Percentiles rank a stretch among this genome's conserved stretches.
Evolutionary conservation across 1,140 invertebrate species (phyloP).

Genomic region (Diplogasteroides magnus): DNA sequence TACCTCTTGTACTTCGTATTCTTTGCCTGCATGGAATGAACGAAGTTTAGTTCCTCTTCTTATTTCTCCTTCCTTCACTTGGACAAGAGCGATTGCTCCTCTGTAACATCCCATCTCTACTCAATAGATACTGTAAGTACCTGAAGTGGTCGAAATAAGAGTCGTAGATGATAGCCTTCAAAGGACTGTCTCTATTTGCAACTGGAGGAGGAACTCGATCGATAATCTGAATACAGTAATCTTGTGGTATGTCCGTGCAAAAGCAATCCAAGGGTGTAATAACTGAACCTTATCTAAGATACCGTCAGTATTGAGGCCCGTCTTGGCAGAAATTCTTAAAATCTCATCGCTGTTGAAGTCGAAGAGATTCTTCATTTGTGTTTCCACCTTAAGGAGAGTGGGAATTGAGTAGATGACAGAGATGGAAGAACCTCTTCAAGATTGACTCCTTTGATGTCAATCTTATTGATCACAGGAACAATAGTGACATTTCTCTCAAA

Average conservation of each 20-base stretch:
- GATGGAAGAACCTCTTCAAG: constrained; percentile 31
- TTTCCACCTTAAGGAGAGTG: constrained; percentile 57
- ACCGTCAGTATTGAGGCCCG: constrained; percentile 56
- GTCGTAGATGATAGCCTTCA: constrained; percentile 82
- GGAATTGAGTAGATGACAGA: neutral
- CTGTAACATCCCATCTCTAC: constrained; percentile 35
- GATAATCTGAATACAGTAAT: constrained; percentile 56
- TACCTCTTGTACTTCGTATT: constrained; percentile 70
- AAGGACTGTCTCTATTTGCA: constrained; percentile 61
- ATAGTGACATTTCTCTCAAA: constrained; percentile 74
- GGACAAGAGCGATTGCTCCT: constrained; percentile 74
- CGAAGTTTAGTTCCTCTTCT: constrained; percentile 60
- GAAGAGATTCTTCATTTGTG: constrained; percentile 78
- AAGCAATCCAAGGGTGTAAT: neutral
- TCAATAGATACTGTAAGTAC: neutral
- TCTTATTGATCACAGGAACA: constrained; percentile 91
- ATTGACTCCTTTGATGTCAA: constrained; percentile 70
- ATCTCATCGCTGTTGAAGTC: constrained; percentile 70
- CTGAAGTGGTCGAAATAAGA: constrained; percentile 82
- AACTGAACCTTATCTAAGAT: constrained; percentile 48
- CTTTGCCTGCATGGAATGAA: constrained; percentile 66
- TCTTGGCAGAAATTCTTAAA: constrained; percentile 76
- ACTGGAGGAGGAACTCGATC: constrained; percentile 62
- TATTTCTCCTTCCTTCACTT: constrained; percentile 57
- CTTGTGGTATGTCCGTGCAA: neutral